Base-by-base conservation (phyloP, 2,888 invertebrate genomes). In the Torymus tubicola region DNA sequence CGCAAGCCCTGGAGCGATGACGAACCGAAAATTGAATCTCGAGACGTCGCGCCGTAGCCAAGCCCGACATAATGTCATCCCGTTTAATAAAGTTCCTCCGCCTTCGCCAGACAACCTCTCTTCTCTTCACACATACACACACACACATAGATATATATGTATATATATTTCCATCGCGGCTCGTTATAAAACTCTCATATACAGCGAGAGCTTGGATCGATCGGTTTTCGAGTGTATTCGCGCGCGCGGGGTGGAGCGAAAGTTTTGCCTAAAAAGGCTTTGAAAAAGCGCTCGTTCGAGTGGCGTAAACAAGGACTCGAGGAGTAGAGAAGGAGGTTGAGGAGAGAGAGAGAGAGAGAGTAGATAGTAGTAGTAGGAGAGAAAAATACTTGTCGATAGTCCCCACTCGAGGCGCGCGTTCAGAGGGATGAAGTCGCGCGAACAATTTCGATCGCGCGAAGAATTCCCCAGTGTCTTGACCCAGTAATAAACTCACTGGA, bases 371-470 rank as follows among this genome's bases (percentile, higher is more conserved):
- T 21, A 21, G 21, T 21, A 21, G 21, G 21, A 21, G 21, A 2
- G 8, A 42, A 42, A 42, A 42, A 42, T 72, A 63, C 16, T 16
- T 53, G 21, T 13, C 14, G 18, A 50, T 50, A 24, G 2, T 71
- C 52, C 14, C 12, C 14, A 42, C 42, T 21, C 52, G 50, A 61
- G 12, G n/a, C 14, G 60, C 61, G 42, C 24, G n/a, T n/a, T n/a
- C n/a, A 13, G 16, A 13, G 24, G 50, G 55, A 31, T 16, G 31
- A 61, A 69, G 58, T 72, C 70, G 69, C 64, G 31, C 64, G 31
- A 78, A 81, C 70, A 81, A 81, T 81, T 78, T 81, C 60, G 65
- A 75, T 81, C 72, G 50, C 58, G 57, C 77, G 64, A 69, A 55
- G 69, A 77, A 77, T 73, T 31, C 77, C 68, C 77, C 5, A 50